Conservation (phyloP, 2,888 invertebrate genomes). For the Heliothis peltigera region DNA sequence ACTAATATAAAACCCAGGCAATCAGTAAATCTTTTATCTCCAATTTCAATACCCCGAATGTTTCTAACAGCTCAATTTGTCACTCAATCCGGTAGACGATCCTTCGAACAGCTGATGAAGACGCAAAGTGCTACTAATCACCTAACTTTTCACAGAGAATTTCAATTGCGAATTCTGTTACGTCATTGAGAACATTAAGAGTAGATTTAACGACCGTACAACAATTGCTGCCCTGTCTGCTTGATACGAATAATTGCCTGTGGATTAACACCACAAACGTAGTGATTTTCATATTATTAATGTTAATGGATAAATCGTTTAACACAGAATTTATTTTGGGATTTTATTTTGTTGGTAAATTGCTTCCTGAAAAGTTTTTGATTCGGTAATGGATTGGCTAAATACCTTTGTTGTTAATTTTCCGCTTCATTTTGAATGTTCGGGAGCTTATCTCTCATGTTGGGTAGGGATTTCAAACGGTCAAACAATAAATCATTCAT, state of each 20-base stretch:
- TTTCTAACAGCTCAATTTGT: constrained; percentile 49
- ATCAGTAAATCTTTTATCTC: not conserved
- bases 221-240: constrained; percentile 45
- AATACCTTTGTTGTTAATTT: not conserved
- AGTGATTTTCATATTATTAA: constrained; percentile 34
- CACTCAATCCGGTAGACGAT: constrained; percentile 31
- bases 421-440: not conserved
- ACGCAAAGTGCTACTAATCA: constrained; percentile 56
- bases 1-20: not conserved
- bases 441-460: not conserved
- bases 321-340: constrained; percentile 12
- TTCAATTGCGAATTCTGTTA: constrained; percentile 53
- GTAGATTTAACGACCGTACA: constrained; percentile 45
- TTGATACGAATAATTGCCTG: constrained; percentile 48
- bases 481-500: not conserved
- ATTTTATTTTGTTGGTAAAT: constrained; percentile 18
- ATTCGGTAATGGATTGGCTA: constrained; percentile 10
- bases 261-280: constrained; percentile 26
- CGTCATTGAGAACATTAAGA: constrained; percentile 57
- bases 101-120: constrained; percentile 44
- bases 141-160: constrained; percentile 59
- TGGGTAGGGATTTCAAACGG: not conserved
- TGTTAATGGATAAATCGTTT: constrained; percentile 38
- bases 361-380: not conserved
- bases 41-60: constrained; percentile 29